Conservation (phyloP, 2,113 vertebrate species). For the Rhea pennata region DNA sequence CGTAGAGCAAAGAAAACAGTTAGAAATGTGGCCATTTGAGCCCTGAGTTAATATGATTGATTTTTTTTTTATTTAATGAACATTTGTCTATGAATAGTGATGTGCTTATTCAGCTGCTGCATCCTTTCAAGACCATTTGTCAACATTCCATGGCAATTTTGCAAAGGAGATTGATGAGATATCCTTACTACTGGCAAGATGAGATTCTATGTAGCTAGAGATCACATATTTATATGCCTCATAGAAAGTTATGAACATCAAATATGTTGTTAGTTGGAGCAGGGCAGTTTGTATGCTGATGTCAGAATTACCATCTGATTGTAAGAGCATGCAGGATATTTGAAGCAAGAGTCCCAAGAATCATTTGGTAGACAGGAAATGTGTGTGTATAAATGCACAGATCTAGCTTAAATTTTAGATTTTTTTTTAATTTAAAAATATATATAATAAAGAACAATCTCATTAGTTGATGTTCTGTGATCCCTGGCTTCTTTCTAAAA, state of each 20-base stretch:
- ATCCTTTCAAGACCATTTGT: conserved; percentile 9
- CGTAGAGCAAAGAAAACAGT: not conserved
- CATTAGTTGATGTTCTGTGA: conserved; percentile 51
- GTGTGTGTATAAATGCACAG: conserved; percentile 1
- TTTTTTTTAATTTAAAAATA: conserved; percentile 46
- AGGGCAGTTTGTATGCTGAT: not conserved
- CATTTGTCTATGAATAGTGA: not conserved
- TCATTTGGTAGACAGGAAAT: conserved; percentile 3
- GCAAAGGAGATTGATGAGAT: not conserved
- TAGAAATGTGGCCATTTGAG: not conserved
- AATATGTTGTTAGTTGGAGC: not conserved
- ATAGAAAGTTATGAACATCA: not conserved
- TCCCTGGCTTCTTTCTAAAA: conserved; percentile 56
- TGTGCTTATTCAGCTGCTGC: conserved; percentile 29
- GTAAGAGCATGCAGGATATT: not conserved
- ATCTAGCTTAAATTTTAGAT: conserved; percentile 48
- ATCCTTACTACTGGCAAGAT: not conserved
- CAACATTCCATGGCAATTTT: conserved; percentile 15
- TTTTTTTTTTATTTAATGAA: not conserved
- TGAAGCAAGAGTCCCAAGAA: not conserved
- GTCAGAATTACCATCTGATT: not conserved
- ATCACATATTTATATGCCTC: not conserved
- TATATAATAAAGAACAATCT: conserved; percentile 33
- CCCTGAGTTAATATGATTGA: not conserved
- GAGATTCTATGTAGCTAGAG: not conserved